Percentiles rank a stretch among this genome's conserved stretches.
Evolutionary conservation across 2,113 vertebrate genomes (phyloP).

Genomic region (Erpornis zantholeuca): DNA sequence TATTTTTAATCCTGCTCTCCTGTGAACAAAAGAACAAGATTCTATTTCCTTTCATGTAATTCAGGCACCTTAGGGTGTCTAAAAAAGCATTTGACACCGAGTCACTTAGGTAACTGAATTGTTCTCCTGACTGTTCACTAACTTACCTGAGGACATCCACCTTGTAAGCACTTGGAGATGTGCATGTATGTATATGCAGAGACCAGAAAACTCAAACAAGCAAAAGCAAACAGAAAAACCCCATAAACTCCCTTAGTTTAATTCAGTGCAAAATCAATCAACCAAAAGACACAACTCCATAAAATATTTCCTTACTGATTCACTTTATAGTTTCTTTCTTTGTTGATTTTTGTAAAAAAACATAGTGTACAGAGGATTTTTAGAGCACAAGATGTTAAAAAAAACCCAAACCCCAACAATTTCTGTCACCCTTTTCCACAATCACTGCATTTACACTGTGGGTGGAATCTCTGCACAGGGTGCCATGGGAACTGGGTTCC

Average conservation of each 20-base stretch:
- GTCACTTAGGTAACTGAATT: neutral
- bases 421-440: neutral
- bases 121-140: neutral
- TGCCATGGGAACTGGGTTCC: neutral
- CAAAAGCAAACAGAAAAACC: neutral
- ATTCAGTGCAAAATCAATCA: neutral
- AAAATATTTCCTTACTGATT: neutral
- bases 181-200: rapidly evolving
- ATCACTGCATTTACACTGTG: neutral
- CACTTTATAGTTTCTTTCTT: neutral
- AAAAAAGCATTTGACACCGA: neutral
- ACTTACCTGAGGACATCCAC: neutral
- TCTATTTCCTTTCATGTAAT: neutral
- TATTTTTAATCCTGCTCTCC: neutral
- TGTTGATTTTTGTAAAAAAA: neutral
- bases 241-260: neutral
- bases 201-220: neutral
- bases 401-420: rapidly evolving
- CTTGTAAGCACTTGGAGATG: neutral
- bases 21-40: neutral
- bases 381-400: neutral
- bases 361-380: rapidly evolving
- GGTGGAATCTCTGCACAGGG: neutral
- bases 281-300: neutral
- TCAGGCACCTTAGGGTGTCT: neutral